These are phyloP conservation scores for Lethenteron reissneri DNA, from an alignment of 2,113 vertebrate species.

Conservation along the genomic window DNA sequence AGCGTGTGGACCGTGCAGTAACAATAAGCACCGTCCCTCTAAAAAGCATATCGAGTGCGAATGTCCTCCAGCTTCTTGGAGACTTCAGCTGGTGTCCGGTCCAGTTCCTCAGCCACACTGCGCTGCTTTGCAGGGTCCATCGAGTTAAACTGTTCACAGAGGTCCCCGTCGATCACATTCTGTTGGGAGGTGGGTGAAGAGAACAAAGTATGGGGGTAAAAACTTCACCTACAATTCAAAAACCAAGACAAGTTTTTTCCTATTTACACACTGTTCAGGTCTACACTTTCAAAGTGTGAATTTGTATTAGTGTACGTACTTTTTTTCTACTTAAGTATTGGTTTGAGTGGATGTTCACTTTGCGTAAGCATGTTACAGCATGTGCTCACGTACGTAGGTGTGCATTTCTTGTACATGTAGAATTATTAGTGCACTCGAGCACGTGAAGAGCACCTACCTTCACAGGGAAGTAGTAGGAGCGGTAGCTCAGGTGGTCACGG, in stretches of 20 bases:
- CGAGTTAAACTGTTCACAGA: slow-evolving; percentile 97
- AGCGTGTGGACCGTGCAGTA: too few relatives aligned
- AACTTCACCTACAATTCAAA: background rate
- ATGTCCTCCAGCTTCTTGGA: slow-evolving; percentile 98
- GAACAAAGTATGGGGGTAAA: background rate
- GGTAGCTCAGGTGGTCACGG: slow-evolving; percentile 87
- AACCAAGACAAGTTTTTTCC: too few relatives aligned
- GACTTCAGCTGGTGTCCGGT: slow-evolving; percentile 78
- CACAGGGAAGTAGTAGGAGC: slow-evolving; percentile 92
- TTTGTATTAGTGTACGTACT: too few relatives aligned
- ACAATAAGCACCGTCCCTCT: slow-evolving; percentile 14
- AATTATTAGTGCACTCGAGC: too few relatives aligned
- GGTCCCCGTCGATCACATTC: slow-evolving; percentile 96
- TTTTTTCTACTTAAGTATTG: background rate
- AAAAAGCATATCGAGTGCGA: slow-evolving; percentile 89
- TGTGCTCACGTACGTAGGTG: too few relatives aligned
- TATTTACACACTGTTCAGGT: too few relatives aligned
- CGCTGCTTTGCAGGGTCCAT: slow-evolving; percentile 98
- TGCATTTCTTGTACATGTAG: too few relatives aligned
- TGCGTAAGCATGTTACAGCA: too few relatives aligned
- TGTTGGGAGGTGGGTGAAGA: slow-evolving; percentile 16
- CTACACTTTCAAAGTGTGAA: too few relatives aligned
- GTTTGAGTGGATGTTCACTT: too few relatives aligned
- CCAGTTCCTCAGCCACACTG: slow-evolving; percentile 79
- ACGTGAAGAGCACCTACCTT: slow-evolving; percentile 34